Base-by-base conservation (phyloP, 2,888 invertebrate genomes). In the Strigamia transsilvanica region DNA sequence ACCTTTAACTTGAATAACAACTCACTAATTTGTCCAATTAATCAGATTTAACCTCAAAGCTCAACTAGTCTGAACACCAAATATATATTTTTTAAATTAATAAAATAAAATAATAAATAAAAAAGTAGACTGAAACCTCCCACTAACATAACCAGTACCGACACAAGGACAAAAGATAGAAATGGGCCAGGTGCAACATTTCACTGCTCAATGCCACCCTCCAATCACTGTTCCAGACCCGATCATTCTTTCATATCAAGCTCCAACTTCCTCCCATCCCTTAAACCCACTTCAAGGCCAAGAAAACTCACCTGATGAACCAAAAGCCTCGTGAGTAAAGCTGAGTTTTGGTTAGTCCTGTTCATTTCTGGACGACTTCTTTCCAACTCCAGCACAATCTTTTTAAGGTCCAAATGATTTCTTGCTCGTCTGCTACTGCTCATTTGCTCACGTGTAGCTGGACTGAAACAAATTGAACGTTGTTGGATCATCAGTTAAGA, bases 401-500 rank as follows among this genome's bases (percentile, higher is more conserved):
- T 61, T 23, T 61, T 61, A 61, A 61, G 61, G 23, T 61, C 61
- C 61, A 61, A 18, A 18, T 61, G 61, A 61, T 61, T 61, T n/a
- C 61, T 61, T 61, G 61, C 23, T 61, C 61, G 2, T 61, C 61
- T 61, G 61, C 61, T 61, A 61, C 61, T 23, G 23, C 61, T 61
- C 61, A 61, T 61, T 61, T 61, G 61, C 3, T 61, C 61, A 61
- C 61, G 61, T 61, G 61, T 9, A 61, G 61, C 10, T 4, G 61
- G 18, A 61, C 61, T 61, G 61, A 18, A 61, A 61, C 61, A 61
- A 61, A 61, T 61, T 61, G 61, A 61, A 10, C 61, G 18, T 18
- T 23, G 61, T 61, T 61, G 61, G 61, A 61, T 61, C 61, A 61
- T 61, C 61, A 61, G 61, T 61, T 18, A n/a, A 61, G 61, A 61